These are phyloP conservation scores for Zaprionus kolodkinae DNA, from an alignment of 1,140 invertebrate genomes.

Conservation along the genomic window DNA sequence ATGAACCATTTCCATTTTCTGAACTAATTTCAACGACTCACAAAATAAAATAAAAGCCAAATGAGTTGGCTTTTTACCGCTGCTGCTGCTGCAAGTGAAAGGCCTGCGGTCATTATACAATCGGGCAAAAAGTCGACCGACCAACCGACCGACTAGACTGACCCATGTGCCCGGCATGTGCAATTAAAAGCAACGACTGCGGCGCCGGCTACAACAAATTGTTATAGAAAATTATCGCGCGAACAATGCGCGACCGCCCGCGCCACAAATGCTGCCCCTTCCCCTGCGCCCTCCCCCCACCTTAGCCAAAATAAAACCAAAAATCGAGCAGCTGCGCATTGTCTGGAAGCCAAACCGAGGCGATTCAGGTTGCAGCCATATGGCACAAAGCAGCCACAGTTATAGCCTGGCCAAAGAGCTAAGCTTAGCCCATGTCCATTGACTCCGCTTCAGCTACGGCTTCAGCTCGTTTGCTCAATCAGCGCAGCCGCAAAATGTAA, in stretches of 20 bases:
- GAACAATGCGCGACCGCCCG: conserved; percentile 46
- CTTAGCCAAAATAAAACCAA: neutral
- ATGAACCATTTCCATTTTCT: conserved; percentile 32
- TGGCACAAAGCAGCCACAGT: conserved; percentile 17
- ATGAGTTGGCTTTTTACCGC: conserved; percentile 63
- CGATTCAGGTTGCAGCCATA: conserved; percentile 40
- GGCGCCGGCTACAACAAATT: conserved; percentile 71
- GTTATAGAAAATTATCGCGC: conserved; percentile 56
- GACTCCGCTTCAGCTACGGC: conserved; percentile 9
- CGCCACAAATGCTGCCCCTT: conserved; percentile 23
- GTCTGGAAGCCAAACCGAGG: conserved; percentile 9
- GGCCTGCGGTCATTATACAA: conserved; percentile 76
- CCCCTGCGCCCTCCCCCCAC: neutral
- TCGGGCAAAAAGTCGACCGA: conserved; percentile 45
- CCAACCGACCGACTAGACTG: conserved; percentile 19
- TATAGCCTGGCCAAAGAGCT: conserved; percentile 3
- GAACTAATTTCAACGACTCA: conserved; percentile 74
- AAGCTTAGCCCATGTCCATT: conserved; percentile 40
- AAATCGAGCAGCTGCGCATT: conserved; percentile 46
- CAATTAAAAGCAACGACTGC: conserved; percentile 56
- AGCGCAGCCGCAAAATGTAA: conserved; percentile 50
- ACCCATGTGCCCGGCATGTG: conserved; percentile 47
- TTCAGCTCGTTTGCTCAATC: conserved; percentile 54
- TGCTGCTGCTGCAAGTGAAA: conserved; percentile 62
- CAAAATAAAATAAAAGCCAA: conserved; percentile 78